Percentiles rank a stretch among this genome's conserved stretches.
phyloP scores from a whole-genome alignment of 2,888 invertebrate species.

The Augiades crinisus region DNA sequence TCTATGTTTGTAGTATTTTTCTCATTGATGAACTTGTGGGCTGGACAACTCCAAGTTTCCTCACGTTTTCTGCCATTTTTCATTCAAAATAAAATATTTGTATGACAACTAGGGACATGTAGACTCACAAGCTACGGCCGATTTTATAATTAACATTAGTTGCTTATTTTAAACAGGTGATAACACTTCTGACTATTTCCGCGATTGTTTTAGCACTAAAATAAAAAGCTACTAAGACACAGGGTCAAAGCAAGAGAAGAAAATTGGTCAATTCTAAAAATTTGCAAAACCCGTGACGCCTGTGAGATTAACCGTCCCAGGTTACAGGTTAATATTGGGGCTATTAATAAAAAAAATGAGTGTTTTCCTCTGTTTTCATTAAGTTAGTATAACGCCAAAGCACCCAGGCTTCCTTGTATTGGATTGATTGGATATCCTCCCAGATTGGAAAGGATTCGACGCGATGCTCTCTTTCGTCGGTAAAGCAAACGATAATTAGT shows the following conservation, averaged over 20 bases:
- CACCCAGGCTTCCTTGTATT: too few species aligned
- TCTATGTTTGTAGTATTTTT: slow-evolving; percentile 25
- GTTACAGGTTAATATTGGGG: slow-evolving; percentile 4
- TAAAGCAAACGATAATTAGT: too few species aligned
- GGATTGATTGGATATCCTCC: too few species aligned
- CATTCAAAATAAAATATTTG: slow-evolving; percentile 19
- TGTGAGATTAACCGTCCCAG: slow-evolving; percentile 31
- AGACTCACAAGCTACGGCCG: slow-evolving; percentile 29
- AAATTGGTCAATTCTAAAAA: slow-evolving; percentile 9
- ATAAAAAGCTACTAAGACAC: slow-evolving; percentile 34
- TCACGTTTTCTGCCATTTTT: slow-evolving; percentile 25
- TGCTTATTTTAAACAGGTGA: slow-evolving; percentile 26
- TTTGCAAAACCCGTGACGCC: slow-evolving; percentile 13
- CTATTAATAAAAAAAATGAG: too few species aligned
- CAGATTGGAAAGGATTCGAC: too few species aligned
- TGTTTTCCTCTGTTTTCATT: too few species aligned
- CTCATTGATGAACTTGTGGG: slow-evolving; percentile 23
- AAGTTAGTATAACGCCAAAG: too few species aligned
- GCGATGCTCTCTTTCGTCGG: too few species aligned
- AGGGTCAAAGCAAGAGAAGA: slow-evolving; percentile 31
- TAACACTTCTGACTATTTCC: slow-evolving; percentile 31
- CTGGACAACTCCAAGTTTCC: slow-evolving; percentile 23
- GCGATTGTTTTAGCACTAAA: slow-evolving; percentile 33
- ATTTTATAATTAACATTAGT: slow-evolving; percentile 25
- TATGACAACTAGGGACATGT: slow-evolving; percentile 25